phyloP scores from a whole-genome alignment of 2,888 invertebrate genomes.

The Epirrhoe tristata region DNA sequence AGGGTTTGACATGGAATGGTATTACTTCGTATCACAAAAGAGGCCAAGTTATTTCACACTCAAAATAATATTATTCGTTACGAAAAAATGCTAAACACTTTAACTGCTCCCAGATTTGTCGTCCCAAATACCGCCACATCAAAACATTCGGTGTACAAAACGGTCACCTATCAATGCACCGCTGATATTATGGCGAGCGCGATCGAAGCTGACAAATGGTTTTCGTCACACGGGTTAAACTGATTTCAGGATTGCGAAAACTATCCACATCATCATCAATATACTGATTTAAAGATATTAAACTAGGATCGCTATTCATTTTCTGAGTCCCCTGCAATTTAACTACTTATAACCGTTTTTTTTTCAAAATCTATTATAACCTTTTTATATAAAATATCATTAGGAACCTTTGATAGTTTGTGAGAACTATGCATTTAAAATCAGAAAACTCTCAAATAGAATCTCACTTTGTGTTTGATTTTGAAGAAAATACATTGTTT shows the following conservation, averaged over 20 bases:
- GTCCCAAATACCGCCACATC: slow-evolving; percentile 16
- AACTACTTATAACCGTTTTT: too few species aligned
- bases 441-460: too few species aligned
- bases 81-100: slow-evolving; percentile 11
- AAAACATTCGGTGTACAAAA: slow-evolving; percentile 50
- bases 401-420: too few species aligned
- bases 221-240: slow-evolving; percentile 63
- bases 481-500: too few species aligned
- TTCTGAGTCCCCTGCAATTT: too few species aligned
- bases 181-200: slow-evolving; percentile 61
- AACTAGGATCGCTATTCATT: too few species aligned
- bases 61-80: slow-evolving; percentile 1
- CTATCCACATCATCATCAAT: slow-evolving; percentile 24
- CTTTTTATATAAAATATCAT: too few species aligned
- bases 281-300: too few species aligned
- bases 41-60: neutral
- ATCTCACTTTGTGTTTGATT: too few species aligned
- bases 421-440: too few species aligned
- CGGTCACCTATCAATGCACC: slow-evolving; percentile 50
- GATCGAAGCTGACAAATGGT: slow-evolving; percentile 80
- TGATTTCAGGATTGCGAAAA: slow-evolving; percentile 45
- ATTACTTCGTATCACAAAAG: neutral
- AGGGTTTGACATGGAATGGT: neutral
- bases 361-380: too few species aligned
- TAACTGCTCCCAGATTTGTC: slow-evolving; percentile 15